These are phyloP conservation scores for Yponomeuta malinellus DNA, from an alignment of 2,888 invertebrate species.

Conservation along the genomic window DNA sequence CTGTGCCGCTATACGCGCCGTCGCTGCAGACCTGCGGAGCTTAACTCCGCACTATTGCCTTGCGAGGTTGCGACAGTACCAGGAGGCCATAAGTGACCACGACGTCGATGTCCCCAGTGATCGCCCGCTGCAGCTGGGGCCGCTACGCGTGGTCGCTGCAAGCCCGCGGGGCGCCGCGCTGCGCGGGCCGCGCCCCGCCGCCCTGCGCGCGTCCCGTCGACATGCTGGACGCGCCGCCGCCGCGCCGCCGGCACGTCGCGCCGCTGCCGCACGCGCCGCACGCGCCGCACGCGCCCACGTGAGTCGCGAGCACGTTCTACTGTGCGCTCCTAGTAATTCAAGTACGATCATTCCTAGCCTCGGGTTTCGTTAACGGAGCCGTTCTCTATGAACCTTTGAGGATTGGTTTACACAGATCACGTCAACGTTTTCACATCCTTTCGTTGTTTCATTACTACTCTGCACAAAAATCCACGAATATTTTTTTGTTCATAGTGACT, in stretches of 20 bases:
- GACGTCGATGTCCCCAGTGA: conserved; percentile 59
- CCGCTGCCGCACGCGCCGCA: conserved; percentile 79
- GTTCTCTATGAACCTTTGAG: too few relatives aligned
- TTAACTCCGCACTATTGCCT: too few relatives aligned
- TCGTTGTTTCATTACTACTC: too few relatives aligned
- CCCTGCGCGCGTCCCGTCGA: conserved; percentile 59
- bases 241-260: conserved; percentile 31
- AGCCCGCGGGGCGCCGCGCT: conserved; percentile 89
- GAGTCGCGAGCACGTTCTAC: conserved; percentile 47
- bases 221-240: conserved; percentile 38
- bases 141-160: conserved; percentile 96
- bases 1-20: too few relatives aligned
- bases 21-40: too few relatives aligned
- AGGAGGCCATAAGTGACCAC: too few relatives aligned
- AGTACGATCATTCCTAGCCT: too few relatives aligned
- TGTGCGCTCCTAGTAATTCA: not conserved
- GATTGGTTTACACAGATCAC: too few relatives aligned
- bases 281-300: conserved; percentile 81
- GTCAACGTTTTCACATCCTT: too few relatives aligned
- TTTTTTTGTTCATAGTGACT: conserved; percentile 77
- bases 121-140: conserved; percentile 95
- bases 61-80: too few relatives aligned
- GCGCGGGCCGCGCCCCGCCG: conserved; percentile 79
- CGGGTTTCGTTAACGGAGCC: conserved; percentile 22
- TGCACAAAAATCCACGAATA: too few relatives aligned